phyloP scores from a whole-genome alignment of 37 sponge, comb jelly and placozoan genomes.

The Beroe forskalii region DNA sequence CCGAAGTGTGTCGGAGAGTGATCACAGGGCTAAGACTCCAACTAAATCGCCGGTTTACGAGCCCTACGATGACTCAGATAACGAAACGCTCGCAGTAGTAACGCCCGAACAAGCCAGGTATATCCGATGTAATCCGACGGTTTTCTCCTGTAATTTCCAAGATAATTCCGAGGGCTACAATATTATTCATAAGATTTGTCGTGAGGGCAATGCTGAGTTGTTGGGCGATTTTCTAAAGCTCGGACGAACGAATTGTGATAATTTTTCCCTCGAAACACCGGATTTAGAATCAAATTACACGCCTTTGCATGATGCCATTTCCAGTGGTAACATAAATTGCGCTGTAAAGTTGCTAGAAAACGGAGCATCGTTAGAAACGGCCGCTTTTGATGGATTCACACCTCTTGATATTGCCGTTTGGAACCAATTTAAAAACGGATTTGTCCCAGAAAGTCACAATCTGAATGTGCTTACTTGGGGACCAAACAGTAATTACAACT shows the following conservation, averaged over 20 bases:
- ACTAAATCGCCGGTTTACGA: background rate
- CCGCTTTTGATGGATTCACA: conserved; percentile 31
- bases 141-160: background rate
- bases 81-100: background rate
- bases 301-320: conserved; percentile 30
- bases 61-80: background rate
- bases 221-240: background rate
- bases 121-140: background rate
- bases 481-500: conserved; percentile 29
- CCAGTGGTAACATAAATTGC: conserved; percentile 30
- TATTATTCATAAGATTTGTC: background rate
- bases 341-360: conserved; percentile 17
- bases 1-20: conserved; percentile 10
- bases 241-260: background rate
- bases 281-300: conserved; percentile 25
- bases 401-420: conserved; percentile 33
- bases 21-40: background rate
- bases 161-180: background rate
- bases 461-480: conserved; percentile 57
- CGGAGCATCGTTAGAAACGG: background rate
- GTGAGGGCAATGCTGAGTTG: background rate
- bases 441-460: conserved; percentile 23
- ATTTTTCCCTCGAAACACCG: background rate
- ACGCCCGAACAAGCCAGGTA: conserved; percentile 28
- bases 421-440: conserved; percentile 6